phyloP scores from a whole-genome alignment of 2,113 vertebrate genomes.

The Xyliphius kryptos region DNA sequence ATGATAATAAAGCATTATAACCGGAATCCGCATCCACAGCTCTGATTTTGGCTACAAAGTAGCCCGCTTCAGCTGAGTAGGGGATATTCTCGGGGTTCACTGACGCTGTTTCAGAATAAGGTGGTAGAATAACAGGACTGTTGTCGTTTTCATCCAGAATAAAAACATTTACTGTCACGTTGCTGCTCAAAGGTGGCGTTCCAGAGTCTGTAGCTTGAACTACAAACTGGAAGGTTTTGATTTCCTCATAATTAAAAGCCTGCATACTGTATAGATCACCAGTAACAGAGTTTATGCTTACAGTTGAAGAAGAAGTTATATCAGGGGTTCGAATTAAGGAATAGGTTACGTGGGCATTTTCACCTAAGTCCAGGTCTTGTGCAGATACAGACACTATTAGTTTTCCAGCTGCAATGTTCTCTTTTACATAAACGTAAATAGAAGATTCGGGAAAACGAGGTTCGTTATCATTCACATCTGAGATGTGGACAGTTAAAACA shows the following conservation, averaged over 20 bases:
- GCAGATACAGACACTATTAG: conserved; percentile 25
- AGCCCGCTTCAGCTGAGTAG: conserved; percentile 62
- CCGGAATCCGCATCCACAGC: conserved; percentile 46
- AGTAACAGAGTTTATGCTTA: conserved; percentile 58
- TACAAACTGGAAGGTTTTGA: conserved; percentile 27
- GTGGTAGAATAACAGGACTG: conserved; percentile 52
- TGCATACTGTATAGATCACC: conserved; percentile 53
- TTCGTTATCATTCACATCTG: conserved; percentile 42
- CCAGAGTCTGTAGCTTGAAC: conserved; percentile 29
- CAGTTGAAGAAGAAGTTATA: conserved; percentile 51
- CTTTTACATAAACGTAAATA: conserved; percentile 25
- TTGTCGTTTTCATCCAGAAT: conserved; percentile 66
- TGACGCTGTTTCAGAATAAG: conserved; percentile 57
- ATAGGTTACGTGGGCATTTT: conserved; percentile 50
- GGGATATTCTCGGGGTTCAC: conserved; percentile 60
- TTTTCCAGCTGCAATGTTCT: conserved; percentile 32
- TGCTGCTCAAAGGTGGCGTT: conserved; percentile 29
- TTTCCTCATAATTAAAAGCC: conserved; percentile 52
- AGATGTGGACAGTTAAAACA: conserved; percentile 35
- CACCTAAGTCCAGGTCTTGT: conserved; percentile 28
- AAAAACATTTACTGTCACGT: conserved; percentile 34
- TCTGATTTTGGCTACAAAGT: conserved; percentile 51
- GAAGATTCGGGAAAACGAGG: conserved; percentile 27
- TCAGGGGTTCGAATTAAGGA: conserved; percentile 52
- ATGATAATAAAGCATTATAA: conserved; percentile 46